Percentiles rank a stretch among this genome's conserved stretches.
These are phyloP conservation scores for Plectropomus leopardus DNA, from an alignment of 2,113 vertebrate genomes.

Conservation along the genomic window DNA sequence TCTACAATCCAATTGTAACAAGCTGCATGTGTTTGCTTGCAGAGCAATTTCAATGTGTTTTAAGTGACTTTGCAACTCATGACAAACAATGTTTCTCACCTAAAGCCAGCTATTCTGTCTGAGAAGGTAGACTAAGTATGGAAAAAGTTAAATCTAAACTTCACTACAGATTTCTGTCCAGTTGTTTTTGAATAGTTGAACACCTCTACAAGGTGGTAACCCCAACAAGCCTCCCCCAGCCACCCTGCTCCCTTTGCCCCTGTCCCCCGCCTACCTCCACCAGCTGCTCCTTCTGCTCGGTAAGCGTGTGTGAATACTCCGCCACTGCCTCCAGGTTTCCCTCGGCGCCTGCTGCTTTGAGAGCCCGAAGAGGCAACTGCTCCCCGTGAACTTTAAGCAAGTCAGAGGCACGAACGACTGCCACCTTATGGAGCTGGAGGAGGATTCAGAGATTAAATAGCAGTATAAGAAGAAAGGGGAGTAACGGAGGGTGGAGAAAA, in stretches of 20 bases:
- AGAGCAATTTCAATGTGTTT: conserved; percentile 3
- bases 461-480: not conserved
- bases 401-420: conserved; percentile 90
- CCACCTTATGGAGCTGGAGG: conserved; percentile 91
- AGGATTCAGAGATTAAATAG: conserved; percentile 18
- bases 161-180: not conserved
- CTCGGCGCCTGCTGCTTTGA: conserved; percentile 92
- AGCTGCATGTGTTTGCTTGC: not conserved
- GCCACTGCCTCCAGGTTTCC: conserved; percentile 95
- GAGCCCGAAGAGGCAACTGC: conserved; percentile 90
- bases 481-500: not conserved
- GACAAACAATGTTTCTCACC: not conserved
- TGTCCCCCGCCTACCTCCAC: conserved; percentile 88
- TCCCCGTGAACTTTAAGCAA: conserved; percentile 92
- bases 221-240: not conserved
- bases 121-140: not conserved
- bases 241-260: not conserved
- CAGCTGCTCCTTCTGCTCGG: conserved; percentile 97
- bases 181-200: not conserved
- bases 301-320: conserved; percentile 92
- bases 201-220: not conserved
- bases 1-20: conserved; percentile 3
- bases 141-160: not conserved
- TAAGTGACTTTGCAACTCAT: not conserved
- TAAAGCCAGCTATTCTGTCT: not conserved